phyloP scores from a whole-genome alignment of 2,113 vertebrate species.

The Scomber japonicus region DNA sequence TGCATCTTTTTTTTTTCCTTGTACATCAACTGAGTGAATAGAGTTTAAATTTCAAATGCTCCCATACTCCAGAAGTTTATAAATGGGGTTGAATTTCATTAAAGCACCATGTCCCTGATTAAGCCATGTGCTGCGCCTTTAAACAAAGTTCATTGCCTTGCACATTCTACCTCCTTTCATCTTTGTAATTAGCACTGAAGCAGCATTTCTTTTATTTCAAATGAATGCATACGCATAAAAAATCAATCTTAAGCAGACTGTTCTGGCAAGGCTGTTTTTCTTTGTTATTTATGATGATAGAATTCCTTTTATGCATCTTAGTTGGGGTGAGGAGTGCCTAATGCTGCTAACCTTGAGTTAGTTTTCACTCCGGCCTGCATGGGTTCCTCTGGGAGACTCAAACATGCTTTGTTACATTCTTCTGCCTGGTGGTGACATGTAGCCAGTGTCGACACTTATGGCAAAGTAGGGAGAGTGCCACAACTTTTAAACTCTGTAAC shows the following conservation, averaged over 20 bases:
- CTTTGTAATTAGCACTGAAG: slow-evolving; percentile 84
- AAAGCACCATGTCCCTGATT: slow-evolving; percentile 72
- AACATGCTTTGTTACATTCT: slow-evolving; percentile 36
- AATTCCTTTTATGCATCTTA: slow-evolving; percentile 74
- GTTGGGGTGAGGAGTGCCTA: slow-evolving; percentile 51
- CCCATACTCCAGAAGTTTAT: slow-evolving; percentile 21
- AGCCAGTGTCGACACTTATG: neutral
- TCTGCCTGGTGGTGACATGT: slow-evolving; percentile 19
- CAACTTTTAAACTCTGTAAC: slow-evolving; percentile 32
- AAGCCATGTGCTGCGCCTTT: slow-evolving; percentile 67
- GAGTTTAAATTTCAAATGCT: slow-evolving; percentile 50
- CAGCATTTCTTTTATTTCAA: slow-evolving; percentile 85
- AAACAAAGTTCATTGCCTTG: slow-evolving; percentile 83
- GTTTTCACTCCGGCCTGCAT: slow-evolving; percentile 51
- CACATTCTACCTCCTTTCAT: slow-evolving; percentile 83
- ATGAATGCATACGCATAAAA: slow-evolving; percentile 86
- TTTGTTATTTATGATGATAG: slow-evolving; percentile 84
- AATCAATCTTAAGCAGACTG: slow-evolving; percentile 79
- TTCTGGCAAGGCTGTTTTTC: slow-evolving; percentile 80
- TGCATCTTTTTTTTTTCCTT: slow-evolving; percentile 28
- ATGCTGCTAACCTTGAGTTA: slow-evolving; percentile 76
- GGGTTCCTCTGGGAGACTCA: slow-evolving; percentile 57
- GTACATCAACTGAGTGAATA: slow-evolving; percentile 36
- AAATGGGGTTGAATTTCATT: slow-evolving; percentile 61
- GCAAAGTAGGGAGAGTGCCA: slow-evolving; percentile 14